Conservation (phyloP, 2,888 invertebrate genomes). For the Meta bourneti region DNA sequence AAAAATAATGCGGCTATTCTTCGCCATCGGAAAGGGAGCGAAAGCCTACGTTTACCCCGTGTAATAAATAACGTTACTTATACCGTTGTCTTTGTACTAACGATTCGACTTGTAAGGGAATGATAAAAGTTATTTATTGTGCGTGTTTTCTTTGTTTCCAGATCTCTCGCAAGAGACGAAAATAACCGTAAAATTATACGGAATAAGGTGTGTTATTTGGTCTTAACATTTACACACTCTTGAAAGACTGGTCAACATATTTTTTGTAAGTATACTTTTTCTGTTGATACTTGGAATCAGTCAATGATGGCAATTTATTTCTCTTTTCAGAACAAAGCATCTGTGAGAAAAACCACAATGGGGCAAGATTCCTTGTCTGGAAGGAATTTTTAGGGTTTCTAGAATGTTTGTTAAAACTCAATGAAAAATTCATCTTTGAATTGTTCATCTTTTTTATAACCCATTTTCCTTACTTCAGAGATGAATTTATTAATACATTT, state of each 20-base stretch:
- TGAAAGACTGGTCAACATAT: background rate
- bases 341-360: too few relatives aligned
- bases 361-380: too few relatives aligned
- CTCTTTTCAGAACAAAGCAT: too few relatives aligned
- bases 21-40: background rate
- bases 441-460: too few relatives aligned
- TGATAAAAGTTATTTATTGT: constrained; percentile 1
- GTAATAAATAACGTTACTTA: constrained; percentile 28
- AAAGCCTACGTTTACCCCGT: background rate
- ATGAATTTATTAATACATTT: too few relatives aligned
- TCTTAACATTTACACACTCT: background rate
- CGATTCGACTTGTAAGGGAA: background rate
- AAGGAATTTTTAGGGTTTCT: too few relatives aligned
- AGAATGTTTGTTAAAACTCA: too few relatives aligned
- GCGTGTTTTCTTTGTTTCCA: background rate
- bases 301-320: too few relatives aligned
- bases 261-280: too few relatives aligned
- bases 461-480: too few relatives aligned
- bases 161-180: background rate
- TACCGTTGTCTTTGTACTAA: constrained; percentile 10
- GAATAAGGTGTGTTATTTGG: background rate
- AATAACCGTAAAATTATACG: background rate
- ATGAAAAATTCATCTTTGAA: too few relatives aligned
- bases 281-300: too few relatives aligned
- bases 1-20: constrained; percentile 16